These are phyloP conservation scores for Equus przewalskii DNA, from an alignment of 2,113 vertebrate species.

Conservation along the genomic window DNA sequence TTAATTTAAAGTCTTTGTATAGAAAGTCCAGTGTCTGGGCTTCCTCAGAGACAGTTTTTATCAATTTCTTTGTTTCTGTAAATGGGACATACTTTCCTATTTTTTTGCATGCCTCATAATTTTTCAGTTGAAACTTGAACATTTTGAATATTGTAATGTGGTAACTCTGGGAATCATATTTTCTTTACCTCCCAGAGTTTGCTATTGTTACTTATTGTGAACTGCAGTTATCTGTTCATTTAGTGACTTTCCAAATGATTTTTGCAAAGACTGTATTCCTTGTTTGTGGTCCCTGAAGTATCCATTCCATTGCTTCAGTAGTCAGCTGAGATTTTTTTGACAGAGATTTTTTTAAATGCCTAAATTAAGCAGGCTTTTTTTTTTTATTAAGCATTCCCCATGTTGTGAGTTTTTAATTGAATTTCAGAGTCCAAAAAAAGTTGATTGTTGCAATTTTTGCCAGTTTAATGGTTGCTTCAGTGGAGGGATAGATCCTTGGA, in stretches of 20 bases:
- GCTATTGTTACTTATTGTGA: neutral
- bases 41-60: neutral
- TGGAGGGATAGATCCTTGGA: neutral
- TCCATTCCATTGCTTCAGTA: neutral
- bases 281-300: neutral
- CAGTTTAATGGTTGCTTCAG: neutral
- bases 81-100: neutral
- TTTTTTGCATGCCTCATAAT: neutral
- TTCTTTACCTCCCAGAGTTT: neutral
- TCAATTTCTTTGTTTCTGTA: neutral
- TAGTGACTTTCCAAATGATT: neutral
- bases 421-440: neutral
- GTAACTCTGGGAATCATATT: neutral
- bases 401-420: neutral
- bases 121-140: neutral
- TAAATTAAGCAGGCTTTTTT: neutral
- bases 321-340: neutral
- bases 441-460: constrained; percentile 20
- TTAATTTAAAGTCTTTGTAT: constrained; percentile 33
- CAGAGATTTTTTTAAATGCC: neutral
- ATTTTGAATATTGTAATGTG: constrained; percentile 10
- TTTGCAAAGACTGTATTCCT: neutral
- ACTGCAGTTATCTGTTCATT: neutral
- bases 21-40: neutral
- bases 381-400: neutral